Base-by-base conservation (phyloP, 2,113 vertebrate species). In the Barnardius zonarius region DNA sequence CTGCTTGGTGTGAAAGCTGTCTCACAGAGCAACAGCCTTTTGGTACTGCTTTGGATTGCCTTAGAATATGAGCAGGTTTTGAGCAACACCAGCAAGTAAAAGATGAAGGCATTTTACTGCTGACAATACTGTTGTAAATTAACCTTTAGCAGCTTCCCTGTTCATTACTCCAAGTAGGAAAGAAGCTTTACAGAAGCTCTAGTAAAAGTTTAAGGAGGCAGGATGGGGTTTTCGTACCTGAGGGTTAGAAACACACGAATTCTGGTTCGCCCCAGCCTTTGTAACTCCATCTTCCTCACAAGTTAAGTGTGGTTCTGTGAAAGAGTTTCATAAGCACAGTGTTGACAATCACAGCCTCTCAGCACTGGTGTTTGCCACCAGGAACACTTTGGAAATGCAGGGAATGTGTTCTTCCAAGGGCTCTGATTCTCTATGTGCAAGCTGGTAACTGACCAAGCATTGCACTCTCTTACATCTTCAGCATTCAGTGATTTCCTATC, bases 181-280 rank as follows among this genome's bases (percentile, higher is more conserved):
- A 86, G 62, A 33, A 61, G 33, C 54, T 84, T 28, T 79, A 43
- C n/a, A 63, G 67, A 79, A 69, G 23, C 48, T 86, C 20, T 14
- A 49, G 11, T 0, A 27, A 15, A 73, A 77, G 44, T 16, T 59
- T 37, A 63, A 82, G 62, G 2, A 16, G 18, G 30, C 17, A 39
- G n/a, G 62, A 64, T 17, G 17, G 4, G 46, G 80, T 31, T 46
- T 82, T 93, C 94, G 35, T 97, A 98, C 98, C 98, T 98, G 97
- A 92, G 82, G 96, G 61, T 83, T 93, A 72, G 93, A 91, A 90
- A 85, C 15, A 41, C 2, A 28, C 17, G 73, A 49, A 57, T 91
- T 87, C n/a, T 52, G 85, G 16, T 24, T 73, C 90, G 81, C 88
- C 92, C 93, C 94, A 88, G 88, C 83, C 39, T 62, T 96, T 28